Base-by-base conservation (phyloP, 2,113 vertebrate genomes). In the Fulmarus glacialis region DNA sequence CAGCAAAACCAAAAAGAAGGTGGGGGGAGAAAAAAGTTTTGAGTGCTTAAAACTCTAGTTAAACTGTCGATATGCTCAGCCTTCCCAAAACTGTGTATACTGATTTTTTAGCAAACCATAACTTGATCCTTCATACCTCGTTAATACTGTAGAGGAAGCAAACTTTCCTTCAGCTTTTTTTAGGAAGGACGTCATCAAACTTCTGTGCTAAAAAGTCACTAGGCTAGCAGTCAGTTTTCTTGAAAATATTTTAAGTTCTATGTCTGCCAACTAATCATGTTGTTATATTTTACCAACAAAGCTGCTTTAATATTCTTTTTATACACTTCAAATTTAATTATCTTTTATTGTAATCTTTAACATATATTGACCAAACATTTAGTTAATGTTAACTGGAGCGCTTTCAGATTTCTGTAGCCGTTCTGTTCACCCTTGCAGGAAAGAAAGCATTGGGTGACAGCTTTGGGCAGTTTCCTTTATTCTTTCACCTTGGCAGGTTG, bases 391-490 rank as follows among this genome's bases (percentile, higher is more conserved):
- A 95, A n/a, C 86, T 81, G 73, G 82, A 95, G 73, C 53, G 53
- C 77, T 97, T 96, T 94, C 63, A 86, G 81, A 63, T 85, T 97
- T 89, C 73, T 55, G 47, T 67, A 91, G 82, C 64, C 20, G 9
- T 80, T 94, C 32, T 60, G 29, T 80, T 90, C 71, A 26, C 79
- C 88, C 55, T 92, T 89, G 52, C 26, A 83, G 91, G 59, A 81
- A 83, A 62, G 45, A 59, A 78, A 85, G 82, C 26, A 3, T 92
- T 88, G 75, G 78, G 79, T 98, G 97, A 92, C 87, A 88, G 80
- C 79, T 97, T 93, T 94, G 95, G 95, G 88, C 67, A 93, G 64
- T 96, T 96, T 91, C 70, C 50, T 86, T 94, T 88, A 68, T 97
- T 96, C 91, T 93, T 96, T 78, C 67, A 86, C 82, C 81, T 96